These are phyloP conservation scores for Subacronicta megacephala DNA, from an alignment of 2,888 invertebrate genomes.

Conservation along the genomic window DNA sequence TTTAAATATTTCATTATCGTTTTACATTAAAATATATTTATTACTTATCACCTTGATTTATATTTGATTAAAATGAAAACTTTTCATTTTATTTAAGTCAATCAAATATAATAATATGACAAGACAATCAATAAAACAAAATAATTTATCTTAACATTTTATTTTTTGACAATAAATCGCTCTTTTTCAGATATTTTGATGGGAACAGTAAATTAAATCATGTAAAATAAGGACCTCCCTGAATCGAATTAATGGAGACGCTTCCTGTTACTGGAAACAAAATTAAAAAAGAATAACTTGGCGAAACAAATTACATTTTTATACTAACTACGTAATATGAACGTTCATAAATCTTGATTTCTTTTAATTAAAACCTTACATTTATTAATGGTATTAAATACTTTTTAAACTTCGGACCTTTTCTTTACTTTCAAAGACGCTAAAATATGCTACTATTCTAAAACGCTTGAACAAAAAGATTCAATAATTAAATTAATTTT, in stretches of 20 bases:
- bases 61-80: no score
- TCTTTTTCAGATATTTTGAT: neutral
- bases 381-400: conserved; percentile 27
- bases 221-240: conserved; percentile 13
- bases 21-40: no score
- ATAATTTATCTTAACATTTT: neutral
- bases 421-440: no score
- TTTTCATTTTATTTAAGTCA: no score
- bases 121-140: no score
- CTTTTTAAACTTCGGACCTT: conserved; percentile 8
- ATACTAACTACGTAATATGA: conserved; percentile 33
- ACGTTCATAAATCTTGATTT: conserved; percentile 50
- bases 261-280: conserved; percentile 12
- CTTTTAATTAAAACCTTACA: conserved; percentile 47
- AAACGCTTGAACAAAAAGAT: no score
- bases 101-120: no score
- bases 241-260: conserved; percentile 24
- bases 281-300: conserved; percentile 43
- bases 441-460: no score
- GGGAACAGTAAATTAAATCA: conserved; percentile 8
- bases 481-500: no score
- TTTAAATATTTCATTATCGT: no score
- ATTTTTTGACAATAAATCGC: neutral
- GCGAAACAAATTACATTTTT: conserved; percentile 45
- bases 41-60: no score